Evolutionary conservation across 2,888 invertebrate species (phyloP).

Genomic region (Leucozona laternaria): DNA sequence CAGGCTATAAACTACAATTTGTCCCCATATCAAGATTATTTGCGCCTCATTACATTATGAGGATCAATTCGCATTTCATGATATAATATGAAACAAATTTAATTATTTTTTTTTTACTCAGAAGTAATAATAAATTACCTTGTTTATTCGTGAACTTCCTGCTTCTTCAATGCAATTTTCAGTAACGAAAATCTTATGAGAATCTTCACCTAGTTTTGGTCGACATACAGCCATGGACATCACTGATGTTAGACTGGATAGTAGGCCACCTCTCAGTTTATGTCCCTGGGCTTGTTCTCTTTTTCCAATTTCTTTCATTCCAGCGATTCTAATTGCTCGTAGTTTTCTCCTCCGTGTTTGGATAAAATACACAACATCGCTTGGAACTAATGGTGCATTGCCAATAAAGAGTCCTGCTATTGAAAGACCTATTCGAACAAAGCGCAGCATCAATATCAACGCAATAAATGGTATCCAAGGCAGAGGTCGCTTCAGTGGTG

Average conservation of each 20-base stretch:
- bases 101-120: too few relatives aligned
- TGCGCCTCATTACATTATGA: too few relatives aligned
- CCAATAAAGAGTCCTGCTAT: conserved; percentile 80
- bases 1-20: too few relatives aligned
- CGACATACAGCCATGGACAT: conserved; percentile 79
- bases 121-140: background rate
- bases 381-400: conserved; percentile 79
- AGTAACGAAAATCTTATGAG: background rate
- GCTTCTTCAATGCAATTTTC: background rate
- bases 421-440: conserved; percentile 79
- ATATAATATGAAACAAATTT: too few relatives aligned
- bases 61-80: too few relatives aligned
- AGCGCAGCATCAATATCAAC: conserved; percentile 80
- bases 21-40: too few relatives aligned
- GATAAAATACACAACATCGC: conserved; percentile 80
- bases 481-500: conserved; percentile 80
- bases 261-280: conserved; percentile 56
- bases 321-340: conserved; percentile 80
- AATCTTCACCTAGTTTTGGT: conserved; percentile 77
- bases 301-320: conserved; percentile 78
- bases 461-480: conserved; percentile 81
- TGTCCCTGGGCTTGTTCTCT: conserved; percentile 74
- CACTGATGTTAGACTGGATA: conserved; percentile 77
- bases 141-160: background rate
- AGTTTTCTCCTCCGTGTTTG: conserved; percentile 81